These are phyloP conservation scores for Cerastis rubricosa DNA, from an alignment of 2,888 invertebrate species.

Conservation along the genomic window DNA sequence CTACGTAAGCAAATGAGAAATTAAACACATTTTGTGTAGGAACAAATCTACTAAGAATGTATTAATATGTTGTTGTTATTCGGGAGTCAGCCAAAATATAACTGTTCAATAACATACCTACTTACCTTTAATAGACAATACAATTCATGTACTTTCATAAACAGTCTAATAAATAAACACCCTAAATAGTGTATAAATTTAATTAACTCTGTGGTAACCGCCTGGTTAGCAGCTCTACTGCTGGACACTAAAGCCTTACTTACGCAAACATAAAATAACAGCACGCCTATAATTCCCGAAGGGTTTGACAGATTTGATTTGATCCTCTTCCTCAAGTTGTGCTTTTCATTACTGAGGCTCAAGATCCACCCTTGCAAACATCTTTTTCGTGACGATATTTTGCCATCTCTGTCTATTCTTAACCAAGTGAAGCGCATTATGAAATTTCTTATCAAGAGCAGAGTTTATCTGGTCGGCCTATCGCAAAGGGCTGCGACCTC, in stretches of 20 bases:
- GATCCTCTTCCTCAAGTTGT: too few relatives aligned
- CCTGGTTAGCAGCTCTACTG: not conserved
- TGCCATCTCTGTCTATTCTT: too few relatives aligned
- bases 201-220: not conserved
- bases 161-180: not conserved
- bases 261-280: not conserved
- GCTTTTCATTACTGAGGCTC: too few relatives aligned
- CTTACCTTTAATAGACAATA: too few relatives aligned
- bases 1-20: conserved; percentile 17
- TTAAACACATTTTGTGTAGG: conserved; percentile 11
- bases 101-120: not conserved
- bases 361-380: too few relatives aligned
- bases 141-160: too few relatives aligned
- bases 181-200: not conserved
- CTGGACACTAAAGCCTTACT: not conserved
- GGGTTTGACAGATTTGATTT: not conserved
- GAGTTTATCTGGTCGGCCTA: too few relatives aligned
- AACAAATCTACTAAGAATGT: not conserved
- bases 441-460: too few relatives aligned
- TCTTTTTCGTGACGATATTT: too few relatives aligned
- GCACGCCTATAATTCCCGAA: not conserved
- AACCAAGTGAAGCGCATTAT: too few relatives aligned
- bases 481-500: too few relatives aligned
- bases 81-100: not conserved
- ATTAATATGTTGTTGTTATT: not conserved